phyloP scores from a whole-genome alignment of 2,797 vertebrate genomes.

The Philypnodon macrostomus region DNA sequence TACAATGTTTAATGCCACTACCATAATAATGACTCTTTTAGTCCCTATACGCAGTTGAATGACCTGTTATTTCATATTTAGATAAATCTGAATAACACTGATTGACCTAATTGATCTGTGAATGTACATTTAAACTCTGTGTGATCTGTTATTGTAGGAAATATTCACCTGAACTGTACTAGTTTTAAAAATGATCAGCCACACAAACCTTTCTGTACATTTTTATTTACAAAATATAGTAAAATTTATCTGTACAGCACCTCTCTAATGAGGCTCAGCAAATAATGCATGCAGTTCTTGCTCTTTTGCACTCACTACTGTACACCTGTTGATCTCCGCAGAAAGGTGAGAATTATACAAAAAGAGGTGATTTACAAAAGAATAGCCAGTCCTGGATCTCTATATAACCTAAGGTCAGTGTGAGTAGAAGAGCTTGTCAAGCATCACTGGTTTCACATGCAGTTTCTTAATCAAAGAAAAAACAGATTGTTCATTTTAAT shows the following conservation, averaged over 20 bases:
- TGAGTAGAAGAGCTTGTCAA: constrained; percentile 86
- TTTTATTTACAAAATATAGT: constrained; percentile 99
- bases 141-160: too few species aligned
- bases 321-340: constrained; percentile 82
- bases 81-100: too few species aligned
- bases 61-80: too few species aligned
- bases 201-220: constrained; percentile 84
- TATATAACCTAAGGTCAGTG: constrained; percentile 80
- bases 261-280: constrained; percentile 90
- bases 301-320: constrained; percentile 86
- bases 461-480: constrained; percentile 63
- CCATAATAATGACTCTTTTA: too few species aligned
- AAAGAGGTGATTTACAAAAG: constrained; percentile 45
- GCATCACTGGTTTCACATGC: constrained; percentile 85
- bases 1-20: too few species aligned
- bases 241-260: constrained; percentile 97
- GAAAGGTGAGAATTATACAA: constrained; percentile 81
- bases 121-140: too few species aligned
- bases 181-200: constrained; percentile 32
- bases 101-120: too few species aligned
- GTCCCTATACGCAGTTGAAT: too few species aligned
- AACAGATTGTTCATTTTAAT: constrained; percentile 80
- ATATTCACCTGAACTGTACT: not conserved
- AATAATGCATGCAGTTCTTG: constrained; percentile 93
- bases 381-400: constrained; percentile 74